Conservation (phyloP, 2,797 vertebrate genomes). For the Peromyscus eremicus region DNA sequence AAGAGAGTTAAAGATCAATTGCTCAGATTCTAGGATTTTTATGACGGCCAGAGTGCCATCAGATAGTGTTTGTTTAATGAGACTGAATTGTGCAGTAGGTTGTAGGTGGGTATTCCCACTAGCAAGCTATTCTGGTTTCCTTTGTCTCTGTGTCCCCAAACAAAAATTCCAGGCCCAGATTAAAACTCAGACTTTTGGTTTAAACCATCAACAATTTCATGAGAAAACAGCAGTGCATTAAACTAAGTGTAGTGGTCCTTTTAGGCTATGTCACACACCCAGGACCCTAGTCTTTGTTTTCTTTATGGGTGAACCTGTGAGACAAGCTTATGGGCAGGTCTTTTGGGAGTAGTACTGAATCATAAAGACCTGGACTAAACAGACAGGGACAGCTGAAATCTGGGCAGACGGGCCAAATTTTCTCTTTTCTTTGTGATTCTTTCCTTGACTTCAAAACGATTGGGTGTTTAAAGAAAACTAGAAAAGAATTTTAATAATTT, state of each 20-base stretch:
- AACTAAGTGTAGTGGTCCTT: background rate
- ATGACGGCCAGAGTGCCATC: background rate
- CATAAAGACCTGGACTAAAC: background rate
- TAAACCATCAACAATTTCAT: background rate
- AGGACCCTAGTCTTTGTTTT: background rate
- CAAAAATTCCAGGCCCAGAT: background rate
- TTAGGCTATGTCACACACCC: background rate
- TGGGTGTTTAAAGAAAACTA: conserved; percentile 8
- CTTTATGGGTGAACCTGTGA: background rate
- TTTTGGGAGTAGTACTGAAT: background rate
- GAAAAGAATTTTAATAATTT: background rate
- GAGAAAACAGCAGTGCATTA: background rate
- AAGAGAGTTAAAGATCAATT: background rate
- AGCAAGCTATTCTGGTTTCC: background rate
- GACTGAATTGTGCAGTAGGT: background rate
- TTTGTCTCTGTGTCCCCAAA: background rate
- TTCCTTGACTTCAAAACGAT: conserved; percentile 1
- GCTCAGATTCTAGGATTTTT: background rate
- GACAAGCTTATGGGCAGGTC: background rate
- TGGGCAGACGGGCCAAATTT: background rate
- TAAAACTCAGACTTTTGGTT: background rate
- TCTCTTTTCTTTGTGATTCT: background rate
- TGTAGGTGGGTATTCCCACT: background rate
- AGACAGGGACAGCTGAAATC: background rate
- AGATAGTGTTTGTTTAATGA: conserved; percentile 20